Percentiles rank a stretch among this genome's conserved stretches.
phyloP scores from a whole-genome alignment of 2,113 vertebrate species.

The Rattus norvegicus region GRCr8 NC_086020.1:127539501-127540000 shows the following conservation, averaged over 20 bases:
- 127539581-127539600: not conserved
- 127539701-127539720: constrained; percentile 7
- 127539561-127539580: not conserved
- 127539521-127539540: not conserved
- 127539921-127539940: constrained; percentile 1
- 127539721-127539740: not conserved
- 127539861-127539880: not conserved
- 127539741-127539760: constrained; percentile 1
- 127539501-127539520: constrained; percentile 7
- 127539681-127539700: not conserved
- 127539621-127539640: constrained; percentile 34
- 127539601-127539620: constrained; percentile 6
- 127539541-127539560: not conserved
- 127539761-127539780: not conserved
- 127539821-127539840: not conserved
- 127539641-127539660: not conserved
- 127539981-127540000: constrained; percentile 70
- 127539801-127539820: not conserved
- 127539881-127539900: constrained; percentile 66
- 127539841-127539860: not conserved
- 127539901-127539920: constrained; percentile 53
- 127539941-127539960: constrained; percentile 66
- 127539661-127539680: not conserved
- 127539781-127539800: constrained; percentile 45
- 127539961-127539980: constrained; percentile 57